These are phyloP conservation scores for Bubo scandiacus DNA, from an alignment of 2,113 vertebrate genomes.

Conservation along the genomic window DNA sequence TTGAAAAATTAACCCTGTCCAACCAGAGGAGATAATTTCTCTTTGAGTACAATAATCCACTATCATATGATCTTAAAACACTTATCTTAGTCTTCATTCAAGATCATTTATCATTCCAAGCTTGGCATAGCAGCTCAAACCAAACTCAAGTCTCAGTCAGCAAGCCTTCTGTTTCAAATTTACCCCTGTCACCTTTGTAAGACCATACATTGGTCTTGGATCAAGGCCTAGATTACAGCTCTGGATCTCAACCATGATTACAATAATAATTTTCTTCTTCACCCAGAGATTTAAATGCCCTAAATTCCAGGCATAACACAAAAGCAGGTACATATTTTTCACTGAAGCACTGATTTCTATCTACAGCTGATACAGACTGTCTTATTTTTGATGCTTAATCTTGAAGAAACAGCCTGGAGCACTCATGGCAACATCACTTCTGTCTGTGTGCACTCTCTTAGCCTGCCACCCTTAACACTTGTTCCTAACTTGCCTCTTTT, in stretches of 20 bases:
- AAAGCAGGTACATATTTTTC: background rate
- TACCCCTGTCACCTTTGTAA: background rate
- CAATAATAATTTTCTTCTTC: background rate
- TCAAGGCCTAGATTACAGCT: background rate
- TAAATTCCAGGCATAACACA: background rate
- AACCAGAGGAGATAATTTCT: background rate
- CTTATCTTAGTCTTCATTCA: background rate
- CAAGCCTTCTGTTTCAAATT: background rate
- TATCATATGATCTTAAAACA: background rate
- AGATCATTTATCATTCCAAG: background rate
- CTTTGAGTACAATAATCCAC: background rate
- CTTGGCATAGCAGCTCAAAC: background rate
- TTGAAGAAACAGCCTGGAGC: background rate
- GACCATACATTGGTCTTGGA: rapidly evolving
- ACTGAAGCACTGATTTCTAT: background rate
- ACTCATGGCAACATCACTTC: background rate
- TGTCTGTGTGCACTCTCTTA: background rate
- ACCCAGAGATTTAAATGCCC: background rate
- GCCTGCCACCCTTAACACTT: background rate
- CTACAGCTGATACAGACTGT: background rate
- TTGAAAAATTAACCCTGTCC: background rate
- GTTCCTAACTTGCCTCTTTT: background rate
- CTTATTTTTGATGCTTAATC: background rate
- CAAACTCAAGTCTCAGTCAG: background rate
- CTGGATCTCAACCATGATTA: background rate